A percentile compares a stretch with the other conserved stretches of the same genome.
These are phyloP conservation scores for Caradrina clavipalpis DNA, from an alignment of 2,888 invertebrate species.

Conservation along the genomic window DNA sequence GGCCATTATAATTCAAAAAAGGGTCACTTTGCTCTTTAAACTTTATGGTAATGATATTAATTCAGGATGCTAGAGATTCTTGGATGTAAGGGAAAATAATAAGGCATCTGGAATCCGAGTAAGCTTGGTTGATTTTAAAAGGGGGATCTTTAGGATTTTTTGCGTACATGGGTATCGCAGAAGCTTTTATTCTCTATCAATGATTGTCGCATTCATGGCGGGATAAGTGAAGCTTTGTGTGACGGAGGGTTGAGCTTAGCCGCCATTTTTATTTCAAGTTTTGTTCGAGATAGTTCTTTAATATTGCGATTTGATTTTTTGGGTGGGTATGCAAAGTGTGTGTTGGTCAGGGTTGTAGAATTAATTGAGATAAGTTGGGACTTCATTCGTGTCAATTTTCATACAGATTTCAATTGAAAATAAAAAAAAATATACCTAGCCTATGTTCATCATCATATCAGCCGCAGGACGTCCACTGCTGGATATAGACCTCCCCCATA, in stretches of 20 bases:
- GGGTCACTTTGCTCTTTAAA: slow-evolving; percentile 25
- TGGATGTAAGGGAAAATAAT: slow-evolving; percentile 33
- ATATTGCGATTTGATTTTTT: slow-evolving; percentile 16
- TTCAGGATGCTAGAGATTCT: slow-evolving; percentile 38
- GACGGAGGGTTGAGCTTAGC: slow-evolving; percentile 45
- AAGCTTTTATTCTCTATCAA: slow-evolving; percentile 66
- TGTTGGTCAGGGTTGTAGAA: neutral
- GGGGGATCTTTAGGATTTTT: slow-evolving; percentile 64
- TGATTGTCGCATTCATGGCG: slow-evolving; percentile 72
- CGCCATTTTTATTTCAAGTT: slow-evolving; percentile 3
- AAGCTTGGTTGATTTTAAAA: slow-evolving; percentile 55
- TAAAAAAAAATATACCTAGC: too few relatives aligned
- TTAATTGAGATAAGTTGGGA: neutral
- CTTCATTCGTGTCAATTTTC: too few relatives aligned
- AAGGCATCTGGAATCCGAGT: slow-evolving; percentile 59
- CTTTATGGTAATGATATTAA: slow-evolving; percentile 32
- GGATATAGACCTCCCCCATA: too few relatives aligned
- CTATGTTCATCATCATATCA: too few relatives aligned
- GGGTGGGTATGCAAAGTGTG: neutral
- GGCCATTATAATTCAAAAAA: slow-evolving; percentile 17
- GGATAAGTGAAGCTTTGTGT: slow-evolving; percentile 70
- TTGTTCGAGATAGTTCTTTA: slow-evolving; percentile 8
- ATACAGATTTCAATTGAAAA: too few relatives aligned
- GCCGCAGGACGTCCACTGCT: too few relatives aligned
- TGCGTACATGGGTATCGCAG: slow-evolving; percentile 69